Evolutionary conservation across 2,797 vertebrate genomes (phyloP), one percentile per base, ranked within the genome.

Genomic region (Gouania willdenowi): DNA sequence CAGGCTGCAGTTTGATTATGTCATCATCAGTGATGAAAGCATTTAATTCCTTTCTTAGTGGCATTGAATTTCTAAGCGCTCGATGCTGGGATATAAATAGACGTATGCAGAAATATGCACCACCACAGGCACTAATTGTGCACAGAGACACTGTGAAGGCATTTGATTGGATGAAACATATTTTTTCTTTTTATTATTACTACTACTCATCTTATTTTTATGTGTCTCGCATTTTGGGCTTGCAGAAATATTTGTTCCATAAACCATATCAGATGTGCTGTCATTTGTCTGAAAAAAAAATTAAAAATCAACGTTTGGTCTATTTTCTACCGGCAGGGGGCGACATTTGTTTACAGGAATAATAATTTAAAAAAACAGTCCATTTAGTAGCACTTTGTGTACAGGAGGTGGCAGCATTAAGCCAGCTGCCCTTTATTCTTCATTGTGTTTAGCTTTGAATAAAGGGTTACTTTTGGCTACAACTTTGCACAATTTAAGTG

Each of bases 1-100:
- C 51, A 4, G 44, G 58, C 51, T 29, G 61, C 58, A 14, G 13
- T 14, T 53, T 61, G 65, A 77, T 85, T 81, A 83, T 85, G 71
- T 82, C 80, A 84, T 82, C 80, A 84, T 81, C 73, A 40, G 41
- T 48, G 65, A 75, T 68, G 73, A 30, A 1, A 19, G 23, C 52
- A 54, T 71, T 73, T 79, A 77, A 84, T 70, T 81, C 67, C 68
- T 63, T 80, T 61, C 74, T 64, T 72, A 67, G 75, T 71, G 70
- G 75, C 17, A 67, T 53, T 40, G 26, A 58, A 42, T 27, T 60
- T 40, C 58, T 19, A 45, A 65, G 44, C 46, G 44, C 43, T 71
- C 56, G 57, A 48, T 43, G 26, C 76, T 40, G 16, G 3, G 78
- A 63, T 80, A 81, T 76, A 79, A 80, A 79, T 82, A 82, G 71